Conservation (phyloP, 2,888 invertebrate species). For the Ornithoptera alexandrae region DNA sequence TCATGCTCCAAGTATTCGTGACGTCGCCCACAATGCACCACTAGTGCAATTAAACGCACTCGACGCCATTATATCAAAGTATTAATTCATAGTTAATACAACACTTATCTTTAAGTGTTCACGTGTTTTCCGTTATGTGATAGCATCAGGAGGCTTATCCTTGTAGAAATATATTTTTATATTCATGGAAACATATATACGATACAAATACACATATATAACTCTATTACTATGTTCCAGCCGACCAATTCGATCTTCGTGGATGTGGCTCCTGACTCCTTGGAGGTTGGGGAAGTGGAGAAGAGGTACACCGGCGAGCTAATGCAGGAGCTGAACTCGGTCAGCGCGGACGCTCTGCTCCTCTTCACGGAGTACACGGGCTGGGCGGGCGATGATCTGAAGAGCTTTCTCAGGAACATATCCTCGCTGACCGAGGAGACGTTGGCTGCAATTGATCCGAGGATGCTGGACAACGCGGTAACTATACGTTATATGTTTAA, state of each 20-base stretch:
- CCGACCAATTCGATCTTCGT: conserved; percentile 39
- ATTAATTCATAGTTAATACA: too few species aligned
- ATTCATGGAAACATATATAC: too few species aligned
- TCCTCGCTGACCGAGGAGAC: conserved; percentile 47
- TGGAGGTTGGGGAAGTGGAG: conserved; percentile 45
- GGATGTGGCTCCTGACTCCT: conserved; percentile 33
- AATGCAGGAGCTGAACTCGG: conserved; percentile 45
- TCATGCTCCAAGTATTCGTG: too few species aligned
- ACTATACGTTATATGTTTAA: conserved; percentile 35
- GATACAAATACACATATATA: too few species aligned
- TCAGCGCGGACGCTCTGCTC: conserved; percentile 53
- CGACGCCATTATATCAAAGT: too few species aligned
- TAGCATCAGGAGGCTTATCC: too few species aligned
- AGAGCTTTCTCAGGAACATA: conserved; percentile 54
- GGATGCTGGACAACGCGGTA: conserved; percentile 45
- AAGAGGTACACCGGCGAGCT: conserved; percentile 52
- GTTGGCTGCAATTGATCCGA: conserved; percentile 34
- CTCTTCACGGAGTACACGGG: conserved; percentile 65
- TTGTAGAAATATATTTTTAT: too few species aligned
- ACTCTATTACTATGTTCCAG: background rate
- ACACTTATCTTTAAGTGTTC: conserved; percentile 1
- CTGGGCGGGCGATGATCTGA: conserved; percentile 52
- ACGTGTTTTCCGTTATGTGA: background rate
- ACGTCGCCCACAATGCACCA: too few species aligned
- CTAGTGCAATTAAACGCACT: too few species aligned